Conservation (phyloP, 2,888 invertebrate genomes). For the Mellilla xanthometata region DNA sequence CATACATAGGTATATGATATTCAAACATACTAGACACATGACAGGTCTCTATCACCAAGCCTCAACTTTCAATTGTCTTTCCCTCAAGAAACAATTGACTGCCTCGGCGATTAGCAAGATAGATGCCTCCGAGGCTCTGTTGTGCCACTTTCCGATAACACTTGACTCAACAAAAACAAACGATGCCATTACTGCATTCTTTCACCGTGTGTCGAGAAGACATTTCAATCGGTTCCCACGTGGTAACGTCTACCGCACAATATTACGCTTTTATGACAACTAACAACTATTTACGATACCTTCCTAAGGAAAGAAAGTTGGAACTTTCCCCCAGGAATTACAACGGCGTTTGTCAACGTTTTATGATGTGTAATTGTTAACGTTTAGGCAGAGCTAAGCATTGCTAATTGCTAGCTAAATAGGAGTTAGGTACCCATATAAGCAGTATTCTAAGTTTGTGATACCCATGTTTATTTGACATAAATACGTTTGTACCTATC, state of each 20-base stretch:
- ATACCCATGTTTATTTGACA: no score
- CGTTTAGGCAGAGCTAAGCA: no score
- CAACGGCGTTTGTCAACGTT: conserved; percentile 9
- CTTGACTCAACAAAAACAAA: conserved; percentile 12
- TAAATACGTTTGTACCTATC: no score
- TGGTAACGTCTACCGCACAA: conserved; percentile 11
- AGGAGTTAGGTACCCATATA: no score
- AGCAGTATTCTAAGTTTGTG: no score
- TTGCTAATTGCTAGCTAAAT: neutral
- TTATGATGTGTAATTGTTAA: conserved; percentile 25
- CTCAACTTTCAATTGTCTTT: no score
- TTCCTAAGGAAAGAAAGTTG: conserved; percentile 28
- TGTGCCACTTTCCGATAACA: conserved; percentile 14
- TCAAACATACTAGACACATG: no score
- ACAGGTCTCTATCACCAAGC: no score
- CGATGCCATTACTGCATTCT: conserved; percentile 5
- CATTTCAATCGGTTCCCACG: conserved; percentile 29
- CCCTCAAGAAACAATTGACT: no score
- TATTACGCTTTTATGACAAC: conserved; percentile 23
- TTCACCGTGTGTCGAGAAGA: conserved; percentile 17
- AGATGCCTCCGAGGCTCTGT: neutral
- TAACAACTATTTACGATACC: conserved; percentile 20
- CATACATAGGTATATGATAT: no score
- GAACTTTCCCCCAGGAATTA: conserved; percentile 28
- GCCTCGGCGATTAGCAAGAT: no score